Evolutionary conservation across 2,888 invertebrate genomes (phyloP).

Genomic region (Athetis lepigone): DNA sequence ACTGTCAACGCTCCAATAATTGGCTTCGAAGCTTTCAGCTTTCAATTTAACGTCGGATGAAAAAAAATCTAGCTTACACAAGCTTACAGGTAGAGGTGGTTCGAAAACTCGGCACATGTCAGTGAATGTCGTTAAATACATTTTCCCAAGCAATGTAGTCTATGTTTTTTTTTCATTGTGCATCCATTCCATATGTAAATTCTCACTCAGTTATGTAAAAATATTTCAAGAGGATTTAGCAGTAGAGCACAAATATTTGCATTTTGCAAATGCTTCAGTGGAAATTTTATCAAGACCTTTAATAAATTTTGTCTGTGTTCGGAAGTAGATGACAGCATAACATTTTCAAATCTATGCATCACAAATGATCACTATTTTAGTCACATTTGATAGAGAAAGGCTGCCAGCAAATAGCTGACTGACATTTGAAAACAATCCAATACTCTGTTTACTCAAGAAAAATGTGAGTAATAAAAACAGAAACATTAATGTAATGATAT

Average conservation of each 20-base stretch:
- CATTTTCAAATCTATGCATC: background rate
- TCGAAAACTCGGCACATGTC: slow-evolving; percentile 7
- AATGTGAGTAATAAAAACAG: slow-evolving; percentile 35
- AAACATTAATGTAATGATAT: slow-evolving; percentile 45
- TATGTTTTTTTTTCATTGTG: slow-evolving; percentile 35
- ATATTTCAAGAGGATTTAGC: slow-evolving; percentile 48
- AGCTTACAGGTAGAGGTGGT: slow-evolving; percentile 16
- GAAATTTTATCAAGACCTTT: slow-evolving; percentile 4
- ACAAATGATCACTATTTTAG: slow-evolving; percentile 22
- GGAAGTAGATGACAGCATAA: background rate
- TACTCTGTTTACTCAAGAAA: slow-evolving; percentile 17
- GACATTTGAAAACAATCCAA: slow-evolving; percentile 46
- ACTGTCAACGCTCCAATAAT: slow-evolving; percentile 31
- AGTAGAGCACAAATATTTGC: slow-evolving; percentile 32
- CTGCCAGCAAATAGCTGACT: slow-evolving; percentile 28
- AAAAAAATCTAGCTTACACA: slow-evolving; percentile 21
- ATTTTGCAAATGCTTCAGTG: slow-evolving; percentile 21
- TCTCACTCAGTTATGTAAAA: slow-evolving; percentile 48
- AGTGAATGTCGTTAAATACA: slow-evolving; percentile 14
- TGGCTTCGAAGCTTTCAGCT: slow-evolving; percentile 23
- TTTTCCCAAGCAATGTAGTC: slow-evolving; percentile 10
- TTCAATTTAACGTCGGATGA: slow-evolving; percentile 8
- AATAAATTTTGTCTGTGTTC: background rate
- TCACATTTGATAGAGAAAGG: slow-evolving; percentile 21
- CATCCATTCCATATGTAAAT: slow-evolving; percentile 43